Evolutionary conservation across 2,888 invertebrate genomes (phyloP).

Genomic region (Teleogryllus oceanicus): DNA sequence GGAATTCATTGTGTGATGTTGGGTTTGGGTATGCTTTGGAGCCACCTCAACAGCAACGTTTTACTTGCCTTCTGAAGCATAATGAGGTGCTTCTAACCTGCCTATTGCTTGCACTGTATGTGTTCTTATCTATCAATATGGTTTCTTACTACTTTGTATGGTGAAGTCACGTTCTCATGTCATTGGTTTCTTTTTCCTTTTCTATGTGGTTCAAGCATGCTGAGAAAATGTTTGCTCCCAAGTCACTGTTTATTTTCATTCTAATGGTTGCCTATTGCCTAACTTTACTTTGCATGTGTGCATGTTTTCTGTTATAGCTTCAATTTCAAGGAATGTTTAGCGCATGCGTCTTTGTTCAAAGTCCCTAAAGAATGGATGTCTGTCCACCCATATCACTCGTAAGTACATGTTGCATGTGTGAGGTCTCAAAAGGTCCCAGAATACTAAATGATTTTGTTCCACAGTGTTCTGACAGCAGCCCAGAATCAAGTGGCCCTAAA

Average conservation of each 20-base stretch:
- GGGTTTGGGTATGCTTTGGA: no score
- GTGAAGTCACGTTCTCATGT: background rate
- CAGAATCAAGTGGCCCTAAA: constrained; percentile 44
- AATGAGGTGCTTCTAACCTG: background rate
- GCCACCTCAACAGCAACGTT: background rate
- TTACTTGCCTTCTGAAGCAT: background rate
- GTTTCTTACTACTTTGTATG: no score
- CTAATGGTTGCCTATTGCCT: background rate
- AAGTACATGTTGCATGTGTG: background rate
- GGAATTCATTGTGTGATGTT: no score
- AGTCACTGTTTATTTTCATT: background rate
- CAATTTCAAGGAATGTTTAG: constrained; percentile 9
- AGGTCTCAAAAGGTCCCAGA: background rate
- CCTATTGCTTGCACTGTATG: background rate
- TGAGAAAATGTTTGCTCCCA: no score
- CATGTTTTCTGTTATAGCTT: constrained; percentile 18
- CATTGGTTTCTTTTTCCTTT: background rate
- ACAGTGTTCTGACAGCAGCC: background rate
- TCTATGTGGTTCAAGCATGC: no score
- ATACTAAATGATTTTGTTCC: background rate
- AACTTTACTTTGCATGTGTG: background rate
- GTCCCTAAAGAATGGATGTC: background rate
- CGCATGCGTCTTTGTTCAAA: background rate
- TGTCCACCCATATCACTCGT: constrained; percentile 4
- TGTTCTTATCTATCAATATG: no score